phyloP scores from a whole-genome alignment of 2,797 vertebrate species.

The Parotocinclus haroldoi region DNA sequence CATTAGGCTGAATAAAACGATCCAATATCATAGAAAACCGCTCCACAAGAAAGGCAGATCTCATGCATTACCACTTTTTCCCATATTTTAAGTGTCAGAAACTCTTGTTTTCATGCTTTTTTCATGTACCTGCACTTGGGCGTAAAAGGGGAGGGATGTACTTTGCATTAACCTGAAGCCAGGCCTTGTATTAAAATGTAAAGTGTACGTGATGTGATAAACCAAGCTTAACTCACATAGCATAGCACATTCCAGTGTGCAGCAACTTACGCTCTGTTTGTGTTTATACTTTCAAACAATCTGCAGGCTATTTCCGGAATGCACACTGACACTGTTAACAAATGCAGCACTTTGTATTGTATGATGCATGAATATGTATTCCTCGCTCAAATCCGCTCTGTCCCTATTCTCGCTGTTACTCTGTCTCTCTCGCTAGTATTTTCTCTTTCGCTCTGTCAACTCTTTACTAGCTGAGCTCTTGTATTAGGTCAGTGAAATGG shows the following conservation, averaged over 20 bases:
- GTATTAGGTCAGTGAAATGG: slow-evolving; percentile 2
- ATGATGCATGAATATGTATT: slow-evolving; percentile 13
- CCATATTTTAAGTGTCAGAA: too few species aligned
- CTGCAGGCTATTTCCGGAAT: neutral
- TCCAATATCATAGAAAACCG: too few species aligned
- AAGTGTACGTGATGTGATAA: too few species aligned
- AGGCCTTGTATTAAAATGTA: too few species aligned
- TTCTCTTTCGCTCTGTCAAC: neutral
- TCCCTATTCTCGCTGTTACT: neutral
- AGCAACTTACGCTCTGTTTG: neutral
- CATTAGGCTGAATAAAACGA: too few species aligned
- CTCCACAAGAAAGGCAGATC: too few species aligned
- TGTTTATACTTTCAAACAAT: neutral
- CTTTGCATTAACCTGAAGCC: too few species aligned
- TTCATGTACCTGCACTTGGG: too few species aligned
- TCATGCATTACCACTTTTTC: too few species aligned
- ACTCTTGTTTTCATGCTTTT: too few species aligned
- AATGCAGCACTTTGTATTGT: slow-evolving; percentile 22
- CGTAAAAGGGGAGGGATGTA: too few species aligned
- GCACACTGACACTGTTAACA: slow-evolving; percentile 3
- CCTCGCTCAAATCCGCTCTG: neutral
- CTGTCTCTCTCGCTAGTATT: neutral
- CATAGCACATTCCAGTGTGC: neutral
- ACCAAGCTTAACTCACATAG: neutral
- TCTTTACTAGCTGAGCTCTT: slow-evolving; percentile 5